phyloP scores from a whole-genome alignment of 2,888 invertebrate genomes.

The Scaeva pyrastri region DNA sequence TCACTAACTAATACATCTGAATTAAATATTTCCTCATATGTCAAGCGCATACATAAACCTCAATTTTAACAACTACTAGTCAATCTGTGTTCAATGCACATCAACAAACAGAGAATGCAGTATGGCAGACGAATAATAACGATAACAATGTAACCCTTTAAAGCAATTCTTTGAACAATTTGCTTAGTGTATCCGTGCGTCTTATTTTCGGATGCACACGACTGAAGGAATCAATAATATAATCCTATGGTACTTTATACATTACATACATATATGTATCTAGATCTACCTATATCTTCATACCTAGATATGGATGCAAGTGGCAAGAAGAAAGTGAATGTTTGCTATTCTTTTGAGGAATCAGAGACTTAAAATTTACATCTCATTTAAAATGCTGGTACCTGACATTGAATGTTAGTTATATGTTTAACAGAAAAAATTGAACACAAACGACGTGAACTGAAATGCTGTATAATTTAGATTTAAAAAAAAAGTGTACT shows the following conservation, averaged over 20 bases:
- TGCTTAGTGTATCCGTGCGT: slow-evolving; percentile 37
- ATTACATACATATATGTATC: neutral
- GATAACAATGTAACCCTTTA: slow-evolving; percentile 29
- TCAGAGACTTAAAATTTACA: too few relatives aligned
- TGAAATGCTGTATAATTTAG: too few relatives aligned
- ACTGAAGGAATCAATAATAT: slow-evolving; percentile 59
- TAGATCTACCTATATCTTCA: neutral
- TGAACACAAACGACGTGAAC: too few relatives aligned
- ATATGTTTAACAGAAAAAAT: too few relatives aligned
- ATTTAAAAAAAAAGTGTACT: too few relatives aligned
- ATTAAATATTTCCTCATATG: slow-evolving; percentile 12
- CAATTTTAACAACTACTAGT: slow-evolving; percentile 10
- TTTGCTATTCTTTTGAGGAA: too few relatives aligned
- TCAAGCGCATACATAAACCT: slow-evolving; percentile 22
- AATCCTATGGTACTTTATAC: slow-evolving; percentile 12
- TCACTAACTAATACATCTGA: neutral
- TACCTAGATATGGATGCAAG: neutral
- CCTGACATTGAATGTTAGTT: too few relatives aligned
- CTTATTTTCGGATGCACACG: slow-evolving; percentile 49
- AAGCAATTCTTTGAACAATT: slow-evolving; percentile 60
- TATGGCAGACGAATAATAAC: slow-evolving; percentile 1
- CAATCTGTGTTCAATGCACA: neutral
- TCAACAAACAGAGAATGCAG: neutral
- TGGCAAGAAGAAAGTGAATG: too few relatives aligned
- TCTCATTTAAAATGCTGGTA: too few relatives aligned